Base-by-base conservation (phyloP, 2,888 invertebrate species). In the Ornithoptera alexandrae region DNA sequence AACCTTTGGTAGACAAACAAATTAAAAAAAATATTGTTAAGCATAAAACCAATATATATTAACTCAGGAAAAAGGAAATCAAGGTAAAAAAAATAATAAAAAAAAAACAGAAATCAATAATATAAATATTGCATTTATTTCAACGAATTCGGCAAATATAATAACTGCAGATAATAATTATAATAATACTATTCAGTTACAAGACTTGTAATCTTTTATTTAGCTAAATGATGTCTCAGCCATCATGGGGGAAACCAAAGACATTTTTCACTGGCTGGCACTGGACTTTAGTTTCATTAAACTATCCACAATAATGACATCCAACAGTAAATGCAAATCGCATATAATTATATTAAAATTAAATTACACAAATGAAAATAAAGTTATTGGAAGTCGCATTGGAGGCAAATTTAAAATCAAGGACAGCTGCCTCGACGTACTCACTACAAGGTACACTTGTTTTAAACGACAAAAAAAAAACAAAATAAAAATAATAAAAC, bases 121-220 rank as follows among this genome's bases (percentile, higher is more conserved):
- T 93, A 92, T 93, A 93, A 93, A 93, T 93, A 93, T 93, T 93
- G 90, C 89, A 90, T 93, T 93, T 93, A 93, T 93, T 92, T 93
- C 89, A 93, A 92, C 91, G 89, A 92, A 90, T 93, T 90, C 88
- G 88, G 90, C 88, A 88, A 92, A 91, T 92, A 91, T 86, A 91
- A 92, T 91, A 91, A 90, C 89, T 90, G 90, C 89, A 89, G 87
- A 89, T 90, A 88, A 90, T 90, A 89, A 90, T 90, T 89, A 89
- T 90, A 90, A 90, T 92, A 90, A 91, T 91, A 92, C 89, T 92
- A 90, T 89, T 88, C 87, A 89, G 88, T 90, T 90, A 89, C 87
- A 90, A 88, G 88, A 88, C 84, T 88, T 86, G 84, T 79, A 81
- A 86, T 86, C 84, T 87, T 85, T 87, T 75, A 67, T 84, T 77